phyloP scores from a whole-genome alignment of 1,140 invertebrate species.

The Oryctes rhinoceros region DNA sequence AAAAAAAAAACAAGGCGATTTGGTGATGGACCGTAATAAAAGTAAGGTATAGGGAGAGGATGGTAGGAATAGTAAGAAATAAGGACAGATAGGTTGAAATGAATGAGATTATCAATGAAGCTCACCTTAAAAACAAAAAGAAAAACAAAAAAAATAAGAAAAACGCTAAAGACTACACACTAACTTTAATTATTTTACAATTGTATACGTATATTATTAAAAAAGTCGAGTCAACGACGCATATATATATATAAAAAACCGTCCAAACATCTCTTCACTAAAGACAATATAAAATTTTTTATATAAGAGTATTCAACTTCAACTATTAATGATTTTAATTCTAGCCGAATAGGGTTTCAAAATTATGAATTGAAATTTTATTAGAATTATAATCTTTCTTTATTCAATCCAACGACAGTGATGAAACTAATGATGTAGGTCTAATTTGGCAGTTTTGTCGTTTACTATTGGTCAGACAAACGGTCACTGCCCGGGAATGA shows the following conservation, averaged over 20 bases:
- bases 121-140: slow-evolving; percentile 42
- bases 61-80: neutral
- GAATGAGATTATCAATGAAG: slow-evolving; percentile 43
- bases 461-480: slow-evolving; percentile 52
- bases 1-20: slow-evolving; percentile 25
- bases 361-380: slow-evolving; percentile 30
- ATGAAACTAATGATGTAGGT: slow-evolving; percentile 25
- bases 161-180: slow-evolving; percentile 50
- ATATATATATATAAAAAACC: slow-evolving; percentile 51
- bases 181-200: slow-evolving; percentile 56
- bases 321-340: slow-evolving; percentile 46
- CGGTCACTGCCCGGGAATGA: slow-evolving; percentile 55
- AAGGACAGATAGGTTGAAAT: slow-evolving; percentile 1
- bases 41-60: slow-evolving; percentile 7
- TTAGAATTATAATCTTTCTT: slow-evolving; percentile 30
- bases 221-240: slow-evolving; percentile 55
- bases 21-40: slow-evolving; percentile 41
- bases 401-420: slow-evolving; percentile 20
- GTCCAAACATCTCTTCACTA: slow-evolving; percentile 53
- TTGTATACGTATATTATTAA: slow-evolving; percentile 54
- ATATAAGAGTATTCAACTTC: slow-evolving; percentile 54
- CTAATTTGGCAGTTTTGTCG: slow-evolving; percentile 52
- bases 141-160: slow-evolving; percentile 27
- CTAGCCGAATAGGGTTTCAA: slow-evolving; percentile 1
- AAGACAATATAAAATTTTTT: slow-evolving; percentile 54